These are phyloP conservation scores for Drosophila lacertosa DNA, from an alignment of 1,140 invertebrate genomes.

Conservation along the genomic window DNA sequence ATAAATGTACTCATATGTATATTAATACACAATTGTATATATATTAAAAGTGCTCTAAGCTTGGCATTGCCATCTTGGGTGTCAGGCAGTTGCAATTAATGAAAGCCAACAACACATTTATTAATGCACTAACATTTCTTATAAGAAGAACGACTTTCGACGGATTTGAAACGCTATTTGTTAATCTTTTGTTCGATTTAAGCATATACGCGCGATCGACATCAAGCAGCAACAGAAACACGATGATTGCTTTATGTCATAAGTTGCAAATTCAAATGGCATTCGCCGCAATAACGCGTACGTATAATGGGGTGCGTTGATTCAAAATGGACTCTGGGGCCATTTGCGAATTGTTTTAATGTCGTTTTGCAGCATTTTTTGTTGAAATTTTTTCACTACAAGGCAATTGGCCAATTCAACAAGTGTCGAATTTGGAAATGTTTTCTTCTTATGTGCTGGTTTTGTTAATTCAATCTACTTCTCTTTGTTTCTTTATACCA, in stretches of 20 bases:
- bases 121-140: background rate
- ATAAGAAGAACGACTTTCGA: background rate
- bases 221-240: slow-evolving; percentile 36
- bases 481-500: background rate
- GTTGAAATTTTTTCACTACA: slow-evolving; percentile 2
- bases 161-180: background rate
- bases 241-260: slow-evolving; percentile 47
- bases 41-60: too few species aligned
- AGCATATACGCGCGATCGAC: slow-evolving; percentile 13
- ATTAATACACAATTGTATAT: too few species aligned
- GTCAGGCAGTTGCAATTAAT: background rate
- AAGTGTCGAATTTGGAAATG: slow-evolving; percentile 10
- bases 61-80: too few species aligned
- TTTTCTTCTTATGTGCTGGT: slow-evolving; percentile 12
- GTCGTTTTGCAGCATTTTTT: background rate
- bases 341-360: slow-evolving; percentile 5
- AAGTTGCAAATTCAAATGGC: too few species aligned
- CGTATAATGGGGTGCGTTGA: background rate
- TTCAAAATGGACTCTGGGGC: slow-evolving; percentile 6
- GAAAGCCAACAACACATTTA: background rate
- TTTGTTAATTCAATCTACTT: slow-evolving; percentile 9
- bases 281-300: too few species aligned
- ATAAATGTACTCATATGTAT: too few species aligned
- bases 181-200: background rate
- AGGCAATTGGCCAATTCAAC: slow-evolving; percentile 16